These are phyloP conservation scores for Coptodon rendalli DNA, from an alignment of 2,113 vertebrate species.

Conservation along the genomic window DNA sequence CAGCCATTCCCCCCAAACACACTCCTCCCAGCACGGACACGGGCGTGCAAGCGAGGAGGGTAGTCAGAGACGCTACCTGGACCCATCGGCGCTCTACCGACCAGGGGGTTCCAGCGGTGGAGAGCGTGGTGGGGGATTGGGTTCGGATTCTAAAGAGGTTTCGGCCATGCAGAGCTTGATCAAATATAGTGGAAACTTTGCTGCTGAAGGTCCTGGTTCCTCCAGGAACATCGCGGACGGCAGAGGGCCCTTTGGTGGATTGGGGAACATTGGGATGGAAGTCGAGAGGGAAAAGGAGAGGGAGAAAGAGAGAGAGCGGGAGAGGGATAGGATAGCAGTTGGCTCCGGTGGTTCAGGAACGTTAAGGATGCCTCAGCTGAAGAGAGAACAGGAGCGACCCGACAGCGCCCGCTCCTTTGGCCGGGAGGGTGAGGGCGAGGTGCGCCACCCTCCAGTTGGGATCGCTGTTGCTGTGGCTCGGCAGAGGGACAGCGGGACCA, in stretches of 20 bases:
- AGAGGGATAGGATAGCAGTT: slow-evolving; percentile 2
- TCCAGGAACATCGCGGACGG: slow-evolving; percentile 75
- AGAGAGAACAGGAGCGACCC: slow-evolving; percentile 87
- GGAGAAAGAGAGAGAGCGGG: background rate
- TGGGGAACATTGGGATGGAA: slow-evolving; percentile 82
- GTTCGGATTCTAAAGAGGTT: slow-evolving; percentile 67
- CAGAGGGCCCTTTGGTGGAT: slow-evolving; percentile 87
- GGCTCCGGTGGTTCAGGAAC: background rate
- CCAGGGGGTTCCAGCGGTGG: slow-evolving; percentile 24
- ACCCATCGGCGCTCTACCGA: slow-evolving; percentile 71
- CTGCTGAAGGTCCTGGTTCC: slow-evolving; percentile 70
- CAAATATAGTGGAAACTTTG: slow-evolving; percentile 94
- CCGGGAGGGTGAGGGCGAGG: slow-evolving; percentile 87
- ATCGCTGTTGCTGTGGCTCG: slow-evolving; percentile 94
- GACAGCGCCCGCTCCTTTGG: slow-evolving; percentile 89
- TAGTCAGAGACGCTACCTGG: slow-evolving; percentile 82
- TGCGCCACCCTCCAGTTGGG: slow-evolving; percentile 91
- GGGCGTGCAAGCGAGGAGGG: slow-evolving; percentile 80
- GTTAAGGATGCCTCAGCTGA: slow-evolving; percentile 71
- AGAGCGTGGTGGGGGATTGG: slow-evolving; percentile 38
- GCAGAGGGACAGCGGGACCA: slow-evolving; percentile 83
- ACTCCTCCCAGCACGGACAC: slow-evolving; percentile 75
- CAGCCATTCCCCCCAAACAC: slow-evolving; percentile 51
- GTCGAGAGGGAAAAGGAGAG: slow-evolving; percentile 1
- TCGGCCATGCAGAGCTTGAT: slow-evolving; percentile 98